Base-by-base conservation (phyloP, 2,888 invertebrate species). In the Ochropacha duplaris region DNA sequence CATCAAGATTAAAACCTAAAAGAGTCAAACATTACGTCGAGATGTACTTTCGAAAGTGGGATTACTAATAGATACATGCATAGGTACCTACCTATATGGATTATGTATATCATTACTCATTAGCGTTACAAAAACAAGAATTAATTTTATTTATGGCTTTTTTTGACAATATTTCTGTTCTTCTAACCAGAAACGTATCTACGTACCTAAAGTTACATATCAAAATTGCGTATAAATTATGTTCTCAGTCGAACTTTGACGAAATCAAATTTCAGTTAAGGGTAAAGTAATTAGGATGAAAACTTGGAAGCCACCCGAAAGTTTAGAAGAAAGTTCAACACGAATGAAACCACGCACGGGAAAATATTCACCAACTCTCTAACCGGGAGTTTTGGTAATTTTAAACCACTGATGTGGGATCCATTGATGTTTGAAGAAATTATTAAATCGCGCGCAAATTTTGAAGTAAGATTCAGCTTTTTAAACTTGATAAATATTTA, bases 211-310 rank as follows among this genome's bases (percentile, higher is more conserved):
- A 12, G 6, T 4, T 12, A 31, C 8, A 2, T 31, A 31, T 31
- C 12, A 12, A 31, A 12, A 31, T 12, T 31, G 12, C 31, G 12
- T 31, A 31, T 31, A 31, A 31, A 31, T 31, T 31, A 31, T 12
- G 12, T 12, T 31, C 31, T 12, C 31, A 31, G 31, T 31, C 12
- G 12, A 28, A 31, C 31, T 31, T 31, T 1, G 12, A 31, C 3
- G 12, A 31, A 31, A 12, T 31, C 12, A 56, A 51, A 57, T 28
- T 57, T 44, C 9, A 49, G 44, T 14, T 31, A 19, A 49, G 31
- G 56, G 49, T 57, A 52, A 52, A 52, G 51, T 57, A 57, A 52
- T 57, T 52, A 52, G 24, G 39, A 28, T 28, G 28, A 49, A 31
- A 57, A 52, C 34, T 57, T 57, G 19, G 22, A 51, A 44, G 28